A percentile compares a stretch with the other conserved stretches of the same genome.
These are phyloP conservation scores for Azorinus chamasolen DNA, from an alignment of 2,888 invertebrate species.

Conservation along the genomic window DNA sequence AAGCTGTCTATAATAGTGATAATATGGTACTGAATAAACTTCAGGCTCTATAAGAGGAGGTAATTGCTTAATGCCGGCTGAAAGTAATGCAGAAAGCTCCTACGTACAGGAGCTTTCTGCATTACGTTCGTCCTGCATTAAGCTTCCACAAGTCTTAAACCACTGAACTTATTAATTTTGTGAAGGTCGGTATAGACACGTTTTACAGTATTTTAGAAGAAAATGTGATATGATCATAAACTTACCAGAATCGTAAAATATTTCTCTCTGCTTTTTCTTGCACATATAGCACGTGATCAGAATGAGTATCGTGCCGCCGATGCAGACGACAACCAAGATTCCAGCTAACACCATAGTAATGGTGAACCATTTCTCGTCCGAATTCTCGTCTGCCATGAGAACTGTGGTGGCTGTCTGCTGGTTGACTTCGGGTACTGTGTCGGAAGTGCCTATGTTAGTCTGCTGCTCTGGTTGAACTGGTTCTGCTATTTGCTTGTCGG, in stretches of 20 bases:
- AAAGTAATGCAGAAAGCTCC: too few species aligned
- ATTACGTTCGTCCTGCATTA: too few species aligned
- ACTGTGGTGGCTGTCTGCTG: slow-evolving; percentile 37
- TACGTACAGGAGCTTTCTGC: too few species aligned
- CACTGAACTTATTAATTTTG: too few species aligned
- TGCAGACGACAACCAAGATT: slow-evolving; percentile 47
- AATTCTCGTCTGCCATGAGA: slow-evolving; percentile 6
- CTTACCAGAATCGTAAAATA: slow-evolving; percentile 60
- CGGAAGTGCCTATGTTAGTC: background rate
- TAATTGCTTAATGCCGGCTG: too few species aligned
- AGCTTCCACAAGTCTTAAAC: too few species aligned
- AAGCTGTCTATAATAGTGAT: too few species aligned
- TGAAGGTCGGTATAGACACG: too few species aligned
- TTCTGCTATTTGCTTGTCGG: background rate
- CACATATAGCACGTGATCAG: slow-evolving; percentile 47
- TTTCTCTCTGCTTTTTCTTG: slow-evolving; percentile 48
- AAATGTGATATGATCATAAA: too few species aligned
- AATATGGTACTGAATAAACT: too few species aligned
- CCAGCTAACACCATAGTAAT: slow-evolving; percentile 61
- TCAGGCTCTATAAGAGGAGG: too few species aligned
- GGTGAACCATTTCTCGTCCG: slow-evolving; percentile 54
- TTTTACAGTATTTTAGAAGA: too few species aligned
- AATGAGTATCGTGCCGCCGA: slow-evolving; percentile 31
- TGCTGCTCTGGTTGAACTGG: background rate
- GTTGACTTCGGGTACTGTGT: background rate